Evolutionary conservation across 2,888 invertebrate genomes (phyloP).

Genomic region (Quadroppia sp.): DNA sequence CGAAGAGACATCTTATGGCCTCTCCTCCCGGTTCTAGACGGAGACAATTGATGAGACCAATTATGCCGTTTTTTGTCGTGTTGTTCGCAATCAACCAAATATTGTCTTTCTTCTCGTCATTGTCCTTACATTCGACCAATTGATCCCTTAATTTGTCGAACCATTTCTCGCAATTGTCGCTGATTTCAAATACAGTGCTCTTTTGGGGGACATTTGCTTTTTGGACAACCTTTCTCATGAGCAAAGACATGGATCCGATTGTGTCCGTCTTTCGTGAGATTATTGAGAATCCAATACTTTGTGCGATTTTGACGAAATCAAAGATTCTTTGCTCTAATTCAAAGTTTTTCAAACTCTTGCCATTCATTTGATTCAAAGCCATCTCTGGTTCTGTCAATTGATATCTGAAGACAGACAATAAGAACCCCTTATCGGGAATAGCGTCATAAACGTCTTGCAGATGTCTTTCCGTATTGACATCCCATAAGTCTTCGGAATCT

Average conservation of each 20-base stretch:
- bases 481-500: not conserved
- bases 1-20: not conserved
- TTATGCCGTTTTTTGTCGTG: slow-evolving; percentile 63
- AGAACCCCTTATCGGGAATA: not conserved
- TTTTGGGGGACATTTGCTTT: too few species aligned
- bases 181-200: not conserved
- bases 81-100: slow-evolving; percentile 60
- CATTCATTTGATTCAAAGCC: not conserved
- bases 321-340: not conserved
- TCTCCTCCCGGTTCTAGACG: slow-evolving; percentile 76
- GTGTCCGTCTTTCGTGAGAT: not conserved
- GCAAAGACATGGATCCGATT: not conserved
- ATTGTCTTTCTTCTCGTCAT: not conserved
- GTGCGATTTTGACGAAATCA: not conserved
- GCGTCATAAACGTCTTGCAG: not conserved
- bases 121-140: not conserved
- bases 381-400: slow-evolving; percentile 24
- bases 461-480: not conserved
- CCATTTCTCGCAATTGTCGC: not conserved
- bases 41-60: slow-evolving; percentile 86
- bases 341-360: not conserved
- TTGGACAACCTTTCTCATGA: not conserved
- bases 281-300: not conserved
- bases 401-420: not conserved
- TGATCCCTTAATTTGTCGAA: not conserved